These are phyloP conservation scores for Argyrosomus regius DNA, from an alignment of 2,797 vertebrate species.

Conservation along the genomic window DNA sequence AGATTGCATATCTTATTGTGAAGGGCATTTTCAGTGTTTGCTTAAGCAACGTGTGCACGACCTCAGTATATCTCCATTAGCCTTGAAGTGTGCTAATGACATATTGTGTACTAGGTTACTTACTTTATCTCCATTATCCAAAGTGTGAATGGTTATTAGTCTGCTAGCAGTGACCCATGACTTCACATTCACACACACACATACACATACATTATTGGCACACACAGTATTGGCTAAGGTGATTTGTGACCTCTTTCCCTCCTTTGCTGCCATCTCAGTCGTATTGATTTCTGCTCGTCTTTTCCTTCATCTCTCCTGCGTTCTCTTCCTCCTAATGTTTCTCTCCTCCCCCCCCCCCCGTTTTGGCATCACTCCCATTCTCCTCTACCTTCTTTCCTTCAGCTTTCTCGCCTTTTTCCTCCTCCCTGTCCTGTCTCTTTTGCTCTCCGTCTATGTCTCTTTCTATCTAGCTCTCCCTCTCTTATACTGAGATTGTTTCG, in stretches of 20 bases:
- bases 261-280: conserved; percentile 77
- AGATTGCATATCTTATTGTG: conserved; percentile 45
- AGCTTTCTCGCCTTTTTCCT: neutral
- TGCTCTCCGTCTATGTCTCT: conserved; percentile 4
- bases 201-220: conserved; percentile 51
- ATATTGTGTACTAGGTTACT: conserved; percentile 69
- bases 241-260: conserved; percentile 84
- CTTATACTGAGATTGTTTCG: conserved; percentile 36
- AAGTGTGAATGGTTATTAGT: conserved; percentile 80
- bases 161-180: conserved; percentile 73
- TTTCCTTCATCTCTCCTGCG: conserved; percentile 57
- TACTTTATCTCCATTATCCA: conserved; percentile 83
- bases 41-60: conserved; percentile 39
- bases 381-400: conserved; percentile 22
- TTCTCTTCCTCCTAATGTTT: conserved; percentile 59
- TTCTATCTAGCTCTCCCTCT: conserved; percentile 8
- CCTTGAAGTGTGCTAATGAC: conserved; percentile 73
- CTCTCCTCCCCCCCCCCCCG: conserved; percentile 35
- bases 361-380: conserved; percentile 42
- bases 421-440: conserved; percentile 15
- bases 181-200: conserved; percentile 47
- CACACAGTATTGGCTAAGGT: conserved; percentile 70
- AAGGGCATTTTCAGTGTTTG: conserved; percentile 57
- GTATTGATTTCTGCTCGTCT: conserved; percentile 80
- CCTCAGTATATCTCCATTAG: conserved; percentile 76